Evolutionary conservation across 2,797 vertebrate genomes (phyloP).

Genomic region (Poeciliopsis gracilis): DNA sequence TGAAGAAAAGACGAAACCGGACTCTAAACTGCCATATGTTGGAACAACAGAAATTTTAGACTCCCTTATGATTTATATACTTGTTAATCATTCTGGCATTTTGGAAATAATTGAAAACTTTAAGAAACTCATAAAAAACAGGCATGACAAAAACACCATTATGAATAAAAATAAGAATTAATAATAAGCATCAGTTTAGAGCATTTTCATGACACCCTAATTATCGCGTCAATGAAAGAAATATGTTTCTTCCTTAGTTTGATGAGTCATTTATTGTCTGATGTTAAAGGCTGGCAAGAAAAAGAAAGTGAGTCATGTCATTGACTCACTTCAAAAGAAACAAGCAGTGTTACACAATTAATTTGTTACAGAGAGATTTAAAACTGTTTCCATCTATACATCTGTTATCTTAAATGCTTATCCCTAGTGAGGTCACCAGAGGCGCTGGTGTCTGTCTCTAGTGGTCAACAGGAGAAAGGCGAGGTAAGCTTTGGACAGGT

Average conservation of each 20-base stretch:
- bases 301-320: slow-evolving; percentile 14
- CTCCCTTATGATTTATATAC: not conserved
- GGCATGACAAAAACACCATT: not conserved
- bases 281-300: slow-evolving; percentile 5
- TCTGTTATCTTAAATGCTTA: too few species aligned
- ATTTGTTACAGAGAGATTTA: not conserved
- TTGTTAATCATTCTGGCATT: not conserved
- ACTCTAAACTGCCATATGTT: not conserved
- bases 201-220: not conserved
- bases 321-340: not conserved
- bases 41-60: not conserved
- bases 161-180: not conserved
- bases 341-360: not conserved
- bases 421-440: too few species aligned
- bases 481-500: too few species aligned
- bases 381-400: not conserved
- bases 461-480: too few species aligned
- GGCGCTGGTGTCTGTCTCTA: too few species aligned
- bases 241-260: not conserved
- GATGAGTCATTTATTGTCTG: slow-evolving; percentile 18
- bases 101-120: not conserved
- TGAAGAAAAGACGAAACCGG: not conserved
- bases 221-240: slow-evolving; percentile 11
- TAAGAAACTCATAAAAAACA: not conserved
- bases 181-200: not conserved